These are phyloP conservation scores for Crambe crambe DNA, from an alignment of 37 sponge, comb jelly and placozoan species.

Conservation along the genomic window DNA sequence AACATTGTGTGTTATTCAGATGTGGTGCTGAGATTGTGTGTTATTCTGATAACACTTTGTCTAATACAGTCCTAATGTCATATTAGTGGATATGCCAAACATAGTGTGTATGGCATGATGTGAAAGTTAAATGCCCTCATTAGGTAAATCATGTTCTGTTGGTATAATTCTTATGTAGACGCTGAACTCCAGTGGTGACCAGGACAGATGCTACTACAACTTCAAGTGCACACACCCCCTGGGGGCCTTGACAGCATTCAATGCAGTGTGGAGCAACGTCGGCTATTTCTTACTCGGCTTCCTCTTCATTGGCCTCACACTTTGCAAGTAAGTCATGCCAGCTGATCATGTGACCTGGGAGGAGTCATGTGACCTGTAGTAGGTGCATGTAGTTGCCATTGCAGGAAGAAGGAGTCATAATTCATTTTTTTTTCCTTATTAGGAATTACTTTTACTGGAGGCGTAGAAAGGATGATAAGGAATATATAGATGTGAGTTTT, in stretches of 20 bases:
- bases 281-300: conserved; percentile 85
- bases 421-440: neutral
- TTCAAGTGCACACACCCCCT: conserved; percentile 84
- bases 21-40: too few species aligned
- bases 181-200: conserved; percentile 78
- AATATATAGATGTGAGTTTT: conserved; percentile 29
- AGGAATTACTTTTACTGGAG: conserved; percentile 18
- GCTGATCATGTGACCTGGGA: neutral
- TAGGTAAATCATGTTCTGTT: neutral
- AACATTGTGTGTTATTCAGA: too few species aligned
- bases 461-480: neutral
- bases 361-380: neutral
- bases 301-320: conserved; percentile 70
- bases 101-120: too few species aligned
- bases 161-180: conserved; percentile 9
- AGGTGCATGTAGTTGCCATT: too few species aligned
- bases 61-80: neutral
- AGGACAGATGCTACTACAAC: conserved; percentile 96
- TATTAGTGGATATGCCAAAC: neutral
- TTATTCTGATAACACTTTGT: too few species aligned
- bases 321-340: conserved; percentile 18
- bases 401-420: too few species aligned
- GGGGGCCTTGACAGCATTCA: conserved; percentile 73
- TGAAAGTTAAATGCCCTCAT: too few species aligned
- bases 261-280: conserved; percentile 88